Percentiles rank a stretch among this genome's conserved stretches.
Conservation (phyloP, 2,113 vertebrate species). For the Chascanopsetta lugubris region DNA sequence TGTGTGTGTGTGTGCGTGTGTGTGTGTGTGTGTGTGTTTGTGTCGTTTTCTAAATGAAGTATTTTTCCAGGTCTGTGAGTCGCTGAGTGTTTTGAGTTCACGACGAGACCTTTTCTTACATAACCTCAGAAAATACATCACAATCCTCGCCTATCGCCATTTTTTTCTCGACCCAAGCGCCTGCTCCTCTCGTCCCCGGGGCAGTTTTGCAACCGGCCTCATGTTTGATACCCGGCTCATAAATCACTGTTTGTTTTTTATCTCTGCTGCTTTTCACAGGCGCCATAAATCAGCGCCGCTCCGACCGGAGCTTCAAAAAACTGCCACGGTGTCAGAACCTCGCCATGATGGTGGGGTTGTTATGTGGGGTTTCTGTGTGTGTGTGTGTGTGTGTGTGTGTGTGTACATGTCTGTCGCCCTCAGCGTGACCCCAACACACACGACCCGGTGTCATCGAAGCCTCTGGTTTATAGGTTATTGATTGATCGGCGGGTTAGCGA, state of each 20-base stretch:
- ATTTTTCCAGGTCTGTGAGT: no score
- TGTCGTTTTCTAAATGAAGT: no score
- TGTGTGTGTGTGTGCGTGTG: no score
- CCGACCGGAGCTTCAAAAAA: constrained; percentile 11
- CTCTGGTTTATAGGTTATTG: constrained; percentile 1
- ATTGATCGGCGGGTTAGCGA: constrained; percentile 19
- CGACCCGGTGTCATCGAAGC: background rate
- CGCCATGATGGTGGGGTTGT: no score
- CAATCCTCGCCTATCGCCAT: no score
- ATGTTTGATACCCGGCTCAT: constrained; percentile 26
- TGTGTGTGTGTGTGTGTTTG: no score
- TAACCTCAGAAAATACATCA: no score
- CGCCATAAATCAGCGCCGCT: constrained; percentile 44
- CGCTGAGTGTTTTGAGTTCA: no score
- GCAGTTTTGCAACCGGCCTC: constrained; percentile 15
- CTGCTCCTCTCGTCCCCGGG: background rate
- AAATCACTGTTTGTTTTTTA: constrained; percentile 41
- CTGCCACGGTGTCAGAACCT: constrained; percentile 6
- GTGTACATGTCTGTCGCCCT: no score
- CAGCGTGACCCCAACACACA: background rate
- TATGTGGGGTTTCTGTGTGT: background rate
- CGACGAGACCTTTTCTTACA: no score
- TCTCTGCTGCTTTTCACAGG: constrained; percentile 30
- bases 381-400: background rate
- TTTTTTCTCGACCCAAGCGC: no score